Conservation (phyloP, 2,113 vertebrate species). For the Sturnira hondurensis region DNA sequence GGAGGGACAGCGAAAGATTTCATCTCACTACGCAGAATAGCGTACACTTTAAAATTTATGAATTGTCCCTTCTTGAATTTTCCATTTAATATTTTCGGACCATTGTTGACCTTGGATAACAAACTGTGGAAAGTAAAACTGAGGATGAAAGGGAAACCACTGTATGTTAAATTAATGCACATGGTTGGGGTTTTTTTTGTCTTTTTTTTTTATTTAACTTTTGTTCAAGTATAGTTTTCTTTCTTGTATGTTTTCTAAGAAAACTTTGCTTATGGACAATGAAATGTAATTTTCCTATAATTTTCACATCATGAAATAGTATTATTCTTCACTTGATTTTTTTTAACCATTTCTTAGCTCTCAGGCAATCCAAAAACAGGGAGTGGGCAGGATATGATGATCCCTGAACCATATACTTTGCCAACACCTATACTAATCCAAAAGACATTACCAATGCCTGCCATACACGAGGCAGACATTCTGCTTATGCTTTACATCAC, state of each 20-base stretch:
- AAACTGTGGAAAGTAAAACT: neutral
- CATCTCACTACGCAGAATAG: neutral
- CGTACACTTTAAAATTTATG: neutral
- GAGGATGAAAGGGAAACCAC: neutral
- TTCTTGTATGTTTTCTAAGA: neutral
- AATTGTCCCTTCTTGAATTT: neutral
- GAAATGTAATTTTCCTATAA: neutral
- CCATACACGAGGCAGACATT: neutral
- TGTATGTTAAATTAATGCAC: neutral
- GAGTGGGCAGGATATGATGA: neutral
- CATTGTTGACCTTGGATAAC: neutral
- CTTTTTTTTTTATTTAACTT: too few species aligned
- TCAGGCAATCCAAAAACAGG: neutral
- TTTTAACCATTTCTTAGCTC: neutral
- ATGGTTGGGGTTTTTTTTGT: too few species aligned
- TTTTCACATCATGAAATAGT: neutral
- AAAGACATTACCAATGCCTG: neutral
- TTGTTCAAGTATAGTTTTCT: too few species aligned
- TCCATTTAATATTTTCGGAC: neutral
- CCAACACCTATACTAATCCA: neutral
- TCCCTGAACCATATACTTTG: neutral
- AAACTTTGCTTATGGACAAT: neutral
- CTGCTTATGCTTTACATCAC: neutral
- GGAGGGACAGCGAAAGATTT: neutral
- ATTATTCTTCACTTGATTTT: neutral